Percentiles rank a stretch among this genome's conserved stretches.
Conservation (phyloP, 1,140 invertebrate species). For the Coelopa frigida region DNA sequence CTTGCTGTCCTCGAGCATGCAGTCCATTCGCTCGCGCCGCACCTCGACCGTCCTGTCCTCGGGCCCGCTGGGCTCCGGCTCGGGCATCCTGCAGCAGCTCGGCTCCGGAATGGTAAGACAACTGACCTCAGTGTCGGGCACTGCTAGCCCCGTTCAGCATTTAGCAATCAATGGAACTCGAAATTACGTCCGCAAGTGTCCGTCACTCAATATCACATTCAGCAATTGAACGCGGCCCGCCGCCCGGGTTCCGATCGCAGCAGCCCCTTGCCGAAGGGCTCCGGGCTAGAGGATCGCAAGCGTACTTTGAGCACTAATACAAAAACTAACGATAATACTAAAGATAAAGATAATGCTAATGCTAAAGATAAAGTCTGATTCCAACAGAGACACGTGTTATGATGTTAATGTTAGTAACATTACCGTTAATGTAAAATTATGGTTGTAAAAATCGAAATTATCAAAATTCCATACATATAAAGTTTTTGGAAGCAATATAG, state of each 20-base stretch:
- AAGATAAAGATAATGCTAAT: no score
- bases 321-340: constrained; percentile 15
- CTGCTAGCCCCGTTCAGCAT: constrained; percentile 41
- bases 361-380: no score
- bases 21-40: constrained; percentile 70
- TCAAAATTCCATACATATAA: no score
- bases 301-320: constrained; percentile 1
- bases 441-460: no score
- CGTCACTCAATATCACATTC: constrained; percentile 59
- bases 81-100: constrained; percentile 71
- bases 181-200: constrained; percentile 70
- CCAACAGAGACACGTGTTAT: no score
- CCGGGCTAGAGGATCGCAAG: neutral
- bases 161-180: constrained; percentile 51
- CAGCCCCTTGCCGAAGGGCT: neutral
- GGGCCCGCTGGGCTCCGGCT: constrained; percentile 50
- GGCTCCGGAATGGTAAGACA: constrained; percentile 82
- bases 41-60: constrained; percentile 57
- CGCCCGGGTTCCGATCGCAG: no score
- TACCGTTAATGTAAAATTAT: no score
- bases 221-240: constrained; percentile 37
- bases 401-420: no score
- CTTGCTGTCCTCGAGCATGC: constrained; percentile 72
- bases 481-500: constrained; percentile 4
- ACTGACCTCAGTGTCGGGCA: constrained; percentile 57